Evolutionary conservation across 2,888 invertebrate genomes (phyloP).

Genomic region (Lithophane ornitopus): DNA sequence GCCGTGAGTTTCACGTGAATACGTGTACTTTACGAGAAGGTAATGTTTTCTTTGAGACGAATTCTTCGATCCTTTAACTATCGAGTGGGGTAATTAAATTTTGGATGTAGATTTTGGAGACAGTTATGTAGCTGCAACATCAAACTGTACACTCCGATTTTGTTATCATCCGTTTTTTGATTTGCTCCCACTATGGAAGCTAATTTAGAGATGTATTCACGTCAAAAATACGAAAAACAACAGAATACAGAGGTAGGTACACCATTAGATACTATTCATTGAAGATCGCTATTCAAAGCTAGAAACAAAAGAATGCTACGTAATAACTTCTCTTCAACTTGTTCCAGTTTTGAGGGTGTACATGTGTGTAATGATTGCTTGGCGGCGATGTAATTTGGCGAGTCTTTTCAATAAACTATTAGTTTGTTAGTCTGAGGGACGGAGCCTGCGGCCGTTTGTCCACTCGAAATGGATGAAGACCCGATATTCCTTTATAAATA

Average conservation of each 20-base stretch:
- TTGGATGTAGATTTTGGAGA: no score
- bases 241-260: neutral
- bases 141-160: no score
- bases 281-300: neutral
- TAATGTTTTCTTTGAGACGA: no score
- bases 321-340: constrained; percentile 1
- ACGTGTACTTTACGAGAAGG: no score
- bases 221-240: neutral
- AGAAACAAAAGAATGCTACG: neutral
- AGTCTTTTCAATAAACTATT: constrained; percentile 25
- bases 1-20: no score
- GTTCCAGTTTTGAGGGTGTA: neutral
- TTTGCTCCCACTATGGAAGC: no score
- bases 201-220: no score
- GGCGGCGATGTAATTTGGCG: constrained; percentile 4
- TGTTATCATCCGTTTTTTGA: no score
- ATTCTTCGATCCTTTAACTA: no score
- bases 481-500: constrained; percentile 20
- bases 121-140: no score
- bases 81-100: no score
- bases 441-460: neutral
- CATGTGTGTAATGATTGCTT: constrained; percentile 8
- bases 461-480: constrained; percentile 14
- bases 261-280: neutral
- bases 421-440: constrained; percentile 16